Evolutionary conservation across 2,113 vertebrate genomes (phyloP), one percentile per base, ranked within the genome.

Genomic region (Oryzias melastigma): DNA sequence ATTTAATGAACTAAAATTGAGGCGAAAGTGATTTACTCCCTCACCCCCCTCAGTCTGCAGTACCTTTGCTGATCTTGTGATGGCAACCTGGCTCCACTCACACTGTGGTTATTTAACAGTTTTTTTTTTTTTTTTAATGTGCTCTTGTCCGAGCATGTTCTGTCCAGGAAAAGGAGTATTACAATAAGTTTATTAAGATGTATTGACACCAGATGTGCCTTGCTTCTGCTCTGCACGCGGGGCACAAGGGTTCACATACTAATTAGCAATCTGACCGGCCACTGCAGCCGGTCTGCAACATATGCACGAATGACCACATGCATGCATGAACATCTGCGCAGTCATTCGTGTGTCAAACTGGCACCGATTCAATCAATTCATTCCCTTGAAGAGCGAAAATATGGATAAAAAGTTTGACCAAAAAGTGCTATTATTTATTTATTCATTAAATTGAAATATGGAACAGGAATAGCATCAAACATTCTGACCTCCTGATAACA

Each of bases 151-250:
- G 68, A 66, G 62, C 65, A 68, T 77, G 72, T 67, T 88, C 89
- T 89, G 81, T 80, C 89, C 91, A 91, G 91, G 92, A 92, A 93
- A 93, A 91, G 82, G 84, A 90, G 90, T 91, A 92, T 91, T 91
- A 93, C 90, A 94, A 72, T 91, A 92, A 88, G 91, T 93, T 62
- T 94, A 94, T 94, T 94, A 92, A 92, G 93, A 88, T 88, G 89
- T 91, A 95, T 92, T 93, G 93, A 93, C 91, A 92, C 91, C 93
- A 94, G 90, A 92, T 94, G 93, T 90, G 88, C 87, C 82, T 80
- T 87, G 85, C 85, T 75, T 86, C 78, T 77, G 8, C 71, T 72
- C 68, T 62, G 4, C 25, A 68, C 17, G 75, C 58, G 35, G 85
- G 65, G 41, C 62, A 55, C 50, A 68, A 79, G 65, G 62, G 78